A percentile compares a stretch with the other conserved stretches of the same genome.
Evolutionary conservation across 1,140 invertebrate species (phyloP).

Genomic region (Lordiphosa mommai): DNA sequence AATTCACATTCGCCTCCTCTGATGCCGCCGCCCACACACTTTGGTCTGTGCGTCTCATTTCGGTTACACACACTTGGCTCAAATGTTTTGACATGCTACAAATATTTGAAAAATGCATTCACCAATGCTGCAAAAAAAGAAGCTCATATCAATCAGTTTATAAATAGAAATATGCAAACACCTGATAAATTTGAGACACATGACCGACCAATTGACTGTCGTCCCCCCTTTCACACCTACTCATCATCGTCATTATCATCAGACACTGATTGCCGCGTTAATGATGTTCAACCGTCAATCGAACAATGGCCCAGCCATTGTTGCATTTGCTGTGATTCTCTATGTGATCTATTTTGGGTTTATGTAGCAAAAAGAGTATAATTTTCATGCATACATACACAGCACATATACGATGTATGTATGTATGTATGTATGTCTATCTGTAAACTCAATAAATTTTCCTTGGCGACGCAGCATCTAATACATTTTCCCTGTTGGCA

Average conservation of each 20-base stretch:
- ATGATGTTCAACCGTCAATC: constrained; percentile 28
- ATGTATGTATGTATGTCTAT: not conserved
- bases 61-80: not conserved
- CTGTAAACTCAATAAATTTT: constrained; percentile 42
- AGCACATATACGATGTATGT: no score
- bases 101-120: constrained; percentile 64
- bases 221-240: not conserved
- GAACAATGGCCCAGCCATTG: constrained; percentile 23
- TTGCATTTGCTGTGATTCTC: constrained; percentile 17
- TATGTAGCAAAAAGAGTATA: no score
- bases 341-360: constrained; percentile 22
- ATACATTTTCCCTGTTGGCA: constrained; percentile 4
- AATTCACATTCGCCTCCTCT: no score
- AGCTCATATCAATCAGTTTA: constrained; percentile 33
- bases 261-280: constrained; percentile 34
- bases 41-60: not conserved
- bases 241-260: no score
- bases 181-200: constrained; percentile 71
- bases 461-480: constrained; percentile 14
- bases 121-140: constrained; percentile 15
- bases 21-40: constrained; percentile 11
- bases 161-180: constrained; percentile 53
- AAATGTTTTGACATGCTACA: constrained; percentile 32
- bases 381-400: no score
- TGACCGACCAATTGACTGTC: not conserved